Base-by-base conservation (phyloP, 2,113 vertebrate species). In the Platysternon megacephalum region DNA sequence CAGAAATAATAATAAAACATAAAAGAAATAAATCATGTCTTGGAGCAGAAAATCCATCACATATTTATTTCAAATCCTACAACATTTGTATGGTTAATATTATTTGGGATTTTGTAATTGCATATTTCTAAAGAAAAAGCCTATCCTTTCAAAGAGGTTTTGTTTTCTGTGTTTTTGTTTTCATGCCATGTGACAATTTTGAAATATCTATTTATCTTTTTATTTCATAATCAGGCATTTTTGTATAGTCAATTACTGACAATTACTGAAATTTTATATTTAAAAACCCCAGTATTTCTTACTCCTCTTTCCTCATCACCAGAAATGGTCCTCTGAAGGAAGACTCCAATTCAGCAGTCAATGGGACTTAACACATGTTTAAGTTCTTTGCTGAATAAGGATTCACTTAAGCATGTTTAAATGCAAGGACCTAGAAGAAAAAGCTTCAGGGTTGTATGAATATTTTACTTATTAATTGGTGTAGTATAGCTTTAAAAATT, bases 1-100 rank as follows among this genome's bases (percentile, higher is more conserved):
- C 87, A 98, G 96, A 98, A 98, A 97, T 93, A 97, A 97, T 85
- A 96, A 95, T 96, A 97, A 98, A 97, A 93, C 89, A 97, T 17
- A 42, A 35, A 92, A 76, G 65, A 84, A 96, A 97, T 95, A 97
- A 97, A 97, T 97, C 95, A 85, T 2, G 2, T 17, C 76, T 65
- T 93, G 6, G 52, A 12, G 65, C 82, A 83, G 82, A 94, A 93
- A 76, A 97, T 84, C 39, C 0, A 1, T 86, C 79, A 78, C 21
- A 79, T 86, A 92, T 39, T 88, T 84, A 42, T 79, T 88, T 79
- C 28, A 94, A 88, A 82, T 84, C 35, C 46, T 84, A 84, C 42
- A 76, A 21, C 48, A 1, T 74, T 94, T 88, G 83, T 48, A 53
- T 78, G 22, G 32, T 56, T 24, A 88, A 28, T 42, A 24, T 83